Base-by-base conservation (phyloP, 2,797 vertebrate genomes). In the Anniella stebbinsi region DNA sequence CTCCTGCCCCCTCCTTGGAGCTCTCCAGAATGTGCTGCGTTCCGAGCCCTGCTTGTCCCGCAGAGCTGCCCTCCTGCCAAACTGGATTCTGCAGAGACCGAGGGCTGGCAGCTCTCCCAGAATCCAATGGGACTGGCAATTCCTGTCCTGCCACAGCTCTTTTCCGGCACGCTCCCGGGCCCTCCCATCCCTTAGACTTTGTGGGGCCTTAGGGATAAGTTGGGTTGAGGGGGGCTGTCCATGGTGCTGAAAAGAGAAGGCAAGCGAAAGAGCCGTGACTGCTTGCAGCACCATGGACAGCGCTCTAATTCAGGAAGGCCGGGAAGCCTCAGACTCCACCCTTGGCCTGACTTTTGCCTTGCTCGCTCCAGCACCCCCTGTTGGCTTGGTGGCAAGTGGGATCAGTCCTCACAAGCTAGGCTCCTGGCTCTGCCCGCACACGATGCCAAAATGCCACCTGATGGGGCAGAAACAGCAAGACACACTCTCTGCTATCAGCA, bases 1-100 rank as follows among this genome's bases (percentile, higher is more conserved):
- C 17, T 51, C 33, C 54, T 30, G 2, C 9, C 30, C 25, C 63
- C 36, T 72, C 48, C 78, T 51, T 25, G 28, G 66, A 33, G 57
- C 48, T 51, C 70, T 48, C 30, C 33, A 48, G 54, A 67, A 3
- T 77, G 33, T 67, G 60, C 83, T 67, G 72, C 11, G 15, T 69
- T 67, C 67, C 13, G 23, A n/a, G 8, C 66, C 85, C 2, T 67
- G 36, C 80, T 48, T 77, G 89, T 45, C 89, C 85, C 77, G 89
- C 89, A 90, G 89, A 87, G 73, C 72, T 75, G 57, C 85, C 85
- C 80, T 84, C 48, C 41, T 90, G 85, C 89, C 89, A 90, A 87
- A 84, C 41, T 54, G 63, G 60, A 67, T 83, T 83, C 89, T 87
- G 89, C 89, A 90, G 85, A 87, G 80, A 69, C 45, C 3, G 10